Conservation (phyloP, 2,888 invertebrate genomes). For the Drosophila seclusa region DNA sequence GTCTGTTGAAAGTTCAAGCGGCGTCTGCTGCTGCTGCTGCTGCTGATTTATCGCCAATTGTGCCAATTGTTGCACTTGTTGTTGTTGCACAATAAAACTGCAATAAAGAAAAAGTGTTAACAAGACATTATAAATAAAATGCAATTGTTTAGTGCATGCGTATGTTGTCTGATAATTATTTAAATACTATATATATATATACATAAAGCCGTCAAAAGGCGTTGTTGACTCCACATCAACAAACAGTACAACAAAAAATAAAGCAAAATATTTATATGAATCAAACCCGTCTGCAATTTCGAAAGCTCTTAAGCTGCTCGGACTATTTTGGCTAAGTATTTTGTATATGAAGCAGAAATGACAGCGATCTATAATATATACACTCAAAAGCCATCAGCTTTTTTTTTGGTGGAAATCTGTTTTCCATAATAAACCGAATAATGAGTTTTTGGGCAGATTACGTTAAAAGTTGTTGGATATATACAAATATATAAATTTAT, state of each 20-base stretch:
- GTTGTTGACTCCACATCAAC: constrained; percentile 36
- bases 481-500: background rate
- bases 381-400: background rate
- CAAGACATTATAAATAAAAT: constrained; percentile 34
- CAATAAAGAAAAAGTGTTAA: constrained; percentile 35
- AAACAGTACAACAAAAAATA: constrained; percentile 25
- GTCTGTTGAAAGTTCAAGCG: constrained; percentile 47
- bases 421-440: background rate
- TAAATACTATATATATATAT: constrained; percentile 8
- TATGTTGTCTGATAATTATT: constrained; percentile 30
- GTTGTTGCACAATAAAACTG: constrained; percentile 75
- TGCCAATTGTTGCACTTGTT: constrained; percentile 70
- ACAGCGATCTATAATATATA: background rate
- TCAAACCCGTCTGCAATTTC: constrained; percentile 13
- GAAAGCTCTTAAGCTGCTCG: background rate
- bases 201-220: constrained; percentile 6
- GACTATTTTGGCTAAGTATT: constrained; percentile 1
- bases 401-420: background rate
- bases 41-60: constrained; percentile 52
- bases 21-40: constrained; percentile 15
- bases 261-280: constrained; percentile 10
- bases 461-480: background rate
- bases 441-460: background rate
- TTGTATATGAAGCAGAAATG: background rate
- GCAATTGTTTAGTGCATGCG: constrained; percentile 34